Conservation (phyloP, 2,888 invertebrate species). For the Heliconius charithonia region DNA sequence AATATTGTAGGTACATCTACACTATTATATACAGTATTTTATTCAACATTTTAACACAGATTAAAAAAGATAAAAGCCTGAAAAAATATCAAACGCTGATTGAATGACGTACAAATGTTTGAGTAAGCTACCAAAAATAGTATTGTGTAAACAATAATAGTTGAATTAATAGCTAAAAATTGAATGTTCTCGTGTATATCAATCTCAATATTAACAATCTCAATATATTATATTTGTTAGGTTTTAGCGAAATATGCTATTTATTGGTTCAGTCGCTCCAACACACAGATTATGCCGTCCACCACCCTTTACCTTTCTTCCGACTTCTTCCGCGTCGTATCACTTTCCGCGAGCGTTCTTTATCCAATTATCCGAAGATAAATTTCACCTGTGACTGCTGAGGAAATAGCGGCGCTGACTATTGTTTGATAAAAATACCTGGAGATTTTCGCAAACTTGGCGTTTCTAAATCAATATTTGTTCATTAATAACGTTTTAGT, state of each 20-base stretch:
- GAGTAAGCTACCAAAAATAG: constrained; percentile 8
- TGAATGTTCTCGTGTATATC: background rate
- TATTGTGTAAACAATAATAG: constrained; percentile 23
- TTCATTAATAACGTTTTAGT: background rate
- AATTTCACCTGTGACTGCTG: constrained; percentile 83
- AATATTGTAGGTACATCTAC: background rate
- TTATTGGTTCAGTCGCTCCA: constrained; percentile 49
- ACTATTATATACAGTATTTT: constrained; percentile 1
- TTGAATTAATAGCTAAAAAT: constrained; percentile 4
- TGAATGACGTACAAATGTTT: constrained; percentile 22
- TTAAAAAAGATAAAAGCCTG: constrained; percentile 20
- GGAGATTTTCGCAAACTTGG: constrained; percentile 32
- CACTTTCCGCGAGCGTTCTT: constrained; percentile 81
- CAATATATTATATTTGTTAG: constrained; percentile 11
- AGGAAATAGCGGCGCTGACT: constrained; percentile 75
- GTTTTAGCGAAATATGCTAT: constrained; percentile 19
- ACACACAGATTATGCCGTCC: constrained; percentile 59
- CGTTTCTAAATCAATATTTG: constrained; percentile 27
- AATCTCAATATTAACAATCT: constrained; percentile 2
- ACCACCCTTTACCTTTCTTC: constrained; percentile 51
- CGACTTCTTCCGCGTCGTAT: constrained; percentile 74
- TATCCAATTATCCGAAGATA: constrained; percentile 84
- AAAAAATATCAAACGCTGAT: constrained; percentile 29
- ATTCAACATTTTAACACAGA: constrained; percentile 20
- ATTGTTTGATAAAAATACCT: constrained; percentile 65